Evolutionary conservation across 2,797 vertebrate genomes (phyloP), one percentile per base, ranked within the genome.

Genomic region (Enteromius unitaeniatus): DNA sequence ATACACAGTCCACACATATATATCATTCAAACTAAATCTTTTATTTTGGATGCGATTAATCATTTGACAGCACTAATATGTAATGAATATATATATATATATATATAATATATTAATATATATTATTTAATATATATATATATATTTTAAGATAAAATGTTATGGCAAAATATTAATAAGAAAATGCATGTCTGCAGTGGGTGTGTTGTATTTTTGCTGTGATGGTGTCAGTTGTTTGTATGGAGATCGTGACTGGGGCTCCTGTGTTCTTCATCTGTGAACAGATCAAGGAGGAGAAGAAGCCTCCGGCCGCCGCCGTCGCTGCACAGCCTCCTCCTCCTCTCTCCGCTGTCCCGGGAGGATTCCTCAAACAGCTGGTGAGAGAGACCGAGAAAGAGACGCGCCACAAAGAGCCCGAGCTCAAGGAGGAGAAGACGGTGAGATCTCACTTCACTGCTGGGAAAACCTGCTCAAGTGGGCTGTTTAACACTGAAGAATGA

Each of bases 221-320:
- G 28, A 55, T 23, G 47, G n/a, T 58, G 68, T 55, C 47, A 67
- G 13, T 51, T 6, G 8, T 82, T 3, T 76, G n/a, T 51, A n/a
- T 67, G 42, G 2, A 53, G 78, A 73, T 47, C 60, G 34, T 85
- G 81, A 77, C 19, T 72, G 34, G 51, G 6, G 23, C 19, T 62
- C 34, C 47, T 67, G 68, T 62, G 23, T 72, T 78, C 23, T 9
- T 55, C 73, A 75, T 89, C 42, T 10, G 19, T 72, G 60, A 87
- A 89, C 94, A 99, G 97, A 99, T 99, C 21, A 95, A 96, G 90
- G 97, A 99, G 87, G 97, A 99, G 92, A 98, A 98, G 78, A 95
- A 94, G 83, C 94, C 92, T 14, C 94, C 93, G 0, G 91, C 93
- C 0, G 90, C 91, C 0, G 3, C 65, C 2, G 1, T 23, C 2